phyloP scores from a whole-genome alignment of 2,113 vertebrate species.

The Caranx melampygus region DNA sequence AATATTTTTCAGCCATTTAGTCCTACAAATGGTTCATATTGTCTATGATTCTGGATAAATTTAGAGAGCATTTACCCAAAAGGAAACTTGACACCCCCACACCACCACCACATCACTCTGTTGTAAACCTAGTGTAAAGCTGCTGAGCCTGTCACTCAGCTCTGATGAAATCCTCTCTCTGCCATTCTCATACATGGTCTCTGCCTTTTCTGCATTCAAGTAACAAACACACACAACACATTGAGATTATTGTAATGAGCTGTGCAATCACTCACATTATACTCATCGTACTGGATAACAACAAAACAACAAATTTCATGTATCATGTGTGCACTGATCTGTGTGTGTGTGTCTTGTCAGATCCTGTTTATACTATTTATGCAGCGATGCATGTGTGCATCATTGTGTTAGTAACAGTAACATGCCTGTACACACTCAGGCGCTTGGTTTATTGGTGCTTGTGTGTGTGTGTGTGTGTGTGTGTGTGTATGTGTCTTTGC shows the following conservation, averaged over 20 bases:
- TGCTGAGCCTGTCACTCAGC: too few species aligned
- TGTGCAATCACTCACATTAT: constrained; percentile 5
- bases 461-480: background rate
- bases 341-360: background rate
- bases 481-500: background rate
- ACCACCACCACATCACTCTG: too few species aligned
- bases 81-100: too few species aligned
- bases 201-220: background rate
- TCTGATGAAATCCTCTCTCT: background rate
- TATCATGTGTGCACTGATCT: background rate
- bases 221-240: background rate
- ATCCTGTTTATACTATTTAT: background rate
- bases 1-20: too few species aligned
- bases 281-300: background rate
- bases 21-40: too few species aligned
- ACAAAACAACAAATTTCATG: background rate
- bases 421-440: background rate
- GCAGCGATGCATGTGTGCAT: background rate
- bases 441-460: background rate
- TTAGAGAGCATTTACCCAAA: too few species aligned
- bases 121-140: too few species aligned
- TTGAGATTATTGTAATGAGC: constrained; percentile 31
- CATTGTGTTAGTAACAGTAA: background rate
- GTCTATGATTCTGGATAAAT: too few species aligned
- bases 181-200: background rate